These are phyloP conservation scores for Thomomys bottae DNA, from an alignment of 2,113 vertebrate genomes.

Conservation along the genomic window DNA sequence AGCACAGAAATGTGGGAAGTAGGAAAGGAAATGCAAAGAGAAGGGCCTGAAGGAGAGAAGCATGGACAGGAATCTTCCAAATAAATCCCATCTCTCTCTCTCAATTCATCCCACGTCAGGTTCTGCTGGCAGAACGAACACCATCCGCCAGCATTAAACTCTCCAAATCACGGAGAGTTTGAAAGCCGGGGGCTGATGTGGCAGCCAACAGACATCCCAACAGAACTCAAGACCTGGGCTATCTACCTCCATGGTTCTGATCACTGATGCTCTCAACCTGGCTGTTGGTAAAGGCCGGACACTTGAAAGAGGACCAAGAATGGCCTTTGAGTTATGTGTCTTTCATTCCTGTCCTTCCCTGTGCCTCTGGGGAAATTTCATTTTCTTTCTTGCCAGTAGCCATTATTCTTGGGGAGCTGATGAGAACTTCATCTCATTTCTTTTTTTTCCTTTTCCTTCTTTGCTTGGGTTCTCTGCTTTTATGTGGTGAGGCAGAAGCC, in stretches of 20 bases:
- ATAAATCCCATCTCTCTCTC: neutral
- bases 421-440: slow-evolving; percentile 4
- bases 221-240: neutral
- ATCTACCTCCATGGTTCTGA: neutral
- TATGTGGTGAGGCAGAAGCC: neutral
- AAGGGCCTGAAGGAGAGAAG: neutral
- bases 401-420: slow-evolving; percentile 14
- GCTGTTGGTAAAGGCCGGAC: rapidly evolving
- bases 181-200: neutral
- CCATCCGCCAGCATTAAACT: neutral
- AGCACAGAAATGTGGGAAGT: neutral
- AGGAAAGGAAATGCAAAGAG: neutral
- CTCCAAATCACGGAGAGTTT: neutral
- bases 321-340: no score
- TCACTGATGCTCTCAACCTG: rapidly evolving
- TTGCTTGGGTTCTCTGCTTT: slow-evolving; percentile 15
- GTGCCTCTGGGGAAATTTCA: slow-evolving; percentile 44
- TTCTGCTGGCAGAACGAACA: neutral
- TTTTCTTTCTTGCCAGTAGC: slow-evolving; percentile 45
- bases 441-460: neutral
- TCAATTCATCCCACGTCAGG: neutral
- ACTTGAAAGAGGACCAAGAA: neutral
- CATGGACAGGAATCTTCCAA: rapidly evolving
- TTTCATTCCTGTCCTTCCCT: neutral
- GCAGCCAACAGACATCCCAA: neutral